A percentile compares a stretch with the other conserved stretches of the same genome.
Evolutionary conservation across 2,113 vertebrate species (phyloP).

Genomic region (Fregata magnificens): DNA sequence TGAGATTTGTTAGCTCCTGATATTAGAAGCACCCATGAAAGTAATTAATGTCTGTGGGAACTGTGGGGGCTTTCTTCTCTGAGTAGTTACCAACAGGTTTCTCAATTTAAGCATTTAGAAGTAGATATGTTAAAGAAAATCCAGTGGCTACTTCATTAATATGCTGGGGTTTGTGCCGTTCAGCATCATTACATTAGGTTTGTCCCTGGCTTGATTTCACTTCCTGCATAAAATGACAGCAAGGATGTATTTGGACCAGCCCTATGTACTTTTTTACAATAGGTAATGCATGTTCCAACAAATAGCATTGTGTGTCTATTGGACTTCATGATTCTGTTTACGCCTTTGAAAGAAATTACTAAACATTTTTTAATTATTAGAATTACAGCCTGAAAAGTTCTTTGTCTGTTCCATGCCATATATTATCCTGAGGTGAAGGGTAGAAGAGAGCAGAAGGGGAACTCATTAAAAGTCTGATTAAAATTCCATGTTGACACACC

Average conservation of each 20-base stretch:
- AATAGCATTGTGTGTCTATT: slow-evolving; percentile 42
- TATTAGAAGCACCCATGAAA: not conserved
- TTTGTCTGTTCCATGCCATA: slow-evolving; percentile 29
- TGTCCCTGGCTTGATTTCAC: slow-evolving; percentile 57
- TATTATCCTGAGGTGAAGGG: slow-evolving; percentile 42
- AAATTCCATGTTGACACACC: slow-evolving; percentile 41
- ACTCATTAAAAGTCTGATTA: slow-evolving; percentile 51
- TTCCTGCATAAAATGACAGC: slow-evolving; percentile 58
- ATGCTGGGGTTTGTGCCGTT: not conserved
- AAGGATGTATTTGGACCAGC: slow-evolving; percentile 58
- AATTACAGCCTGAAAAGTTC: slow-evolving; percentile 25
- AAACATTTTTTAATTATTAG: slow-evolving; percentile 40
- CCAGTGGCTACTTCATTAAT: not conserved
- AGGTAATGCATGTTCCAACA: slow-evolving; percentile 34
- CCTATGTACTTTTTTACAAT: slow-evolving; percentile 56
- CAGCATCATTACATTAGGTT: slow-evolving; percentile 15
- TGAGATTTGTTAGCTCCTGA: not conserved
- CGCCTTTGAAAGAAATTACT: slow-evolving; percentile 44
- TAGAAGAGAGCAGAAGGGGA: slow-evolving; percentile 46
- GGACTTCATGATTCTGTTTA: slow-evolving; percentile 46
- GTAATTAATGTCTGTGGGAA: not conserved
- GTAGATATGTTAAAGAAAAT: not conserved
- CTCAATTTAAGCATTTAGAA: not conserved
- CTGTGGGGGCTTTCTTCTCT: not conserved
- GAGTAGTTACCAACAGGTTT: not conserved